Base-by-base conservation (phyloP, 2,888 invertebrate genomes). In the Gonocerus acuteangulatus region DNA sequence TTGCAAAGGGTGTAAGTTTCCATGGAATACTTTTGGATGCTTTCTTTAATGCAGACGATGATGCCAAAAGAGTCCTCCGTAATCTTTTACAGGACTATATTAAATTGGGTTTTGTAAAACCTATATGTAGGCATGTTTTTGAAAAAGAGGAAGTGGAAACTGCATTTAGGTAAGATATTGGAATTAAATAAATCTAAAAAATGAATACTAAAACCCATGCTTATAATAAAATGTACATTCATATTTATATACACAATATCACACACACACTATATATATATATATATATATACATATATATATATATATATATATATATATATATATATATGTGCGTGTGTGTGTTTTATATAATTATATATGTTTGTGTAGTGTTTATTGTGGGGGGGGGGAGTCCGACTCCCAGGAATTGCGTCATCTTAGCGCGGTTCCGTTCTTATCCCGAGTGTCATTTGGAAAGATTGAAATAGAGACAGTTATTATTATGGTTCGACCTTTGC, bases 11-110 rank as follows among this genome's bases (percentile, higher is more conserved):
- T 69, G 78, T 84, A 19, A 82, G 83, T 65, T 87, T 90, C 75
- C 85, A 88, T 71, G 87, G 89, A 4, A 81, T 91, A 32, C 78
- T 89, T 70, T 75, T 92, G 63, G 91, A 92, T 71, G 79, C 80
- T 16, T 80, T 87, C 68, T 74, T 75, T 19, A 75, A 76, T 16
- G 42, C 42, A 13, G 3, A 44, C 19, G 67, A 77, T 1, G 78
- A 79, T 22, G 78, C 79, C 39, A 84, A 83, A 74, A 67, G 72
- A 21, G 68, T 71, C 44, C 74, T 89, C 1, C 76, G 79, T 23
- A 69, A 75, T 1, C 72, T 85, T 22, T 71, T 91, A 2, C 71
- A 76, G n/a, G 73, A 79, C n/a, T 88, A 86, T 45, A 79, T 91
- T 36, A 72, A 76, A 15, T 74, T 70, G 21, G 87, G 87, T 7